These are phyloP conservation scores for Drosophila nebulosa DNA, from an alignment of 1,140 invertebrate species.

Conservation along the genomic window DNA sequence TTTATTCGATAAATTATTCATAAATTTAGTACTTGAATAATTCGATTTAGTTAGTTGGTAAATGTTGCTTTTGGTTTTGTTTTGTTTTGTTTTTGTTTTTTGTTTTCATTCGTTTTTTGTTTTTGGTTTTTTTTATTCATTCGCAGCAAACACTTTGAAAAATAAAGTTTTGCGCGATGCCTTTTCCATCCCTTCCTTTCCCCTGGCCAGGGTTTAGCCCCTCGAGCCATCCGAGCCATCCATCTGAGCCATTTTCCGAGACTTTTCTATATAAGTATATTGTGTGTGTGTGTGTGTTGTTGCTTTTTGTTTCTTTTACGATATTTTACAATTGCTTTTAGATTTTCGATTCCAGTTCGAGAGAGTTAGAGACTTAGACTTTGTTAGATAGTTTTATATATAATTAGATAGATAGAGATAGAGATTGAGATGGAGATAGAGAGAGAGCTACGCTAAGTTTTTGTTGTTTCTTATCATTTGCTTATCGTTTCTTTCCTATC, in stretches of 20 bases:
- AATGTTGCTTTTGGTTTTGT: conserved; percentile 1
- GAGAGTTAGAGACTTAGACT: conserved; percentile 27
- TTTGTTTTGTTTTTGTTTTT: not conserved
- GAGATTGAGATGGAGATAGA: conserved; percentile 3
- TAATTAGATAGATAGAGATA: not conserved
- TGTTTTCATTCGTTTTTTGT: not conserved
- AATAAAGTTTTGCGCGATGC: conserved; percentile 63
- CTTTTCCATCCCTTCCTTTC: conserved; percentile 28
- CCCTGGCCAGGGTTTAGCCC: no score
- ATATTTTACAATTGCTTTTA: conserved; percentile 77
- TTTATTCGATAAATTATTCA: conserved; percentile 26
- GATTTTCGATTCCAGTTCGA: conserved; percentile 32
- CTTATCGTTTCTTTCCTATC: not conserved
- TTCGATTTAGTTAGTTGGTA: not conserved
- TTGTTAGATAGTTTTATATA: conserved; percentile 21
- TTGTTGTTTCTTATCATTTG: no score
- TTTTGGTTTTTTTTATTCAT: conserved; percentile 20
- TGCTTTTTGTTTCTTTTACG: conserved; percentile 28
- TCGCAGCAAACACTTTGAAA: conserved; percentile 71
- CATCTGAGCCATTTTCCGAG: conserved; percentile 5
- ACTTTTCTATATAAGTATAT: not conserved
- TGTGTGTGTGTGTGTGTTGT: no score
- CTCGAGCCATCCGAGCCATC: not conserved
- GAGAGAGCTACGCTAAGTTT: conserved; percentile 47
- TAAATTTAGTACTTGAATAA: not conserved